Conservation (phyloP, 2,797 vertebrate species). For the Dendrocincla fuliginosa region DNA sequence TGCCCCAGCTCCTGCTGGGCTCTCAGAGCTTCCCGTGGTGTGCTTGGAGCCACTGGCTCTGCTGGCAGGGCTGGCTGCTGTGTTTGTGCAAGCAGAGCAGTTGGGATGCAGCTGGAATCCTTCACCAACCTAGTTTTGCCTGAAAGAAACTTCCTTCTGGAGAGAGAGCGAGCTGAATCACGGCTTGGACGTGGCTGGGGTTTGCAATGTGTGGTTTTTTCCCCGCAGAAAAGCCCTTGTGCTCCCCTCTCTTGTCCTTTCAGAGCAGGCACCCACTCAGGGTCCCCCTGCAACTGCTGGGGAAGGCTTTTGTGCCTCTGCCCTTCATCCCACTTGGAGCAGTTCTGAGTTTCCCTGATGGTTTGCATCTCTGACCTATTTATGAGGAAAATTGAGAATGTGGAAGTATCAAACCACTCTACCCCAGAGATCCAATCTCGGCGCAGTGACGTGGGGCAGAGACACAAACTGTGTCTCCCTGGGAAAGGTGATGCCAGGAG, state of each 20-base stretch:
- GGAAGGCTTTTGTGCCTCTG: not conserved
- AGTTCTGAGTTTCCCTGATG: not conserved
- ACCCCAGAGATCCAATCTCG: not conserved
- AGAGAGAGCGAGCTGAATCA: not conserved
- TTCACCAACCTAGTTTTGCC: not conserved
- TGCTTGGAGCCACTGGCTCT: not conserved
- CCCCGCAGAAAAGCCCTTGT: not conserved
- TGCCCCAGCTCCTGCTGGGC: not conserved
- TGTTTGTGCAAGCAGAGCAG: not conserved
- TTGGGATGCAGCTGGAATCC: not conserved
- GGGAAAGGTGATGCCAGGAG: not conserved
- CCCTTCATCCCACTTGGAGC: not conserved
- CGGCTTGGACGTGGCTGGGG: not conserved
- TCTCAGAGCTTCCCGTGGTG: not conserved
- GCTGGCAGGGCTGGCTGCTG: not conserved
- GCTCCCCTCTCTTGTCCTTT: not conserved
- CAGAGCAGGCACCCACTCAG: fast-evolving
- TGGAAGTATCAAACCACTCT: not conserved
- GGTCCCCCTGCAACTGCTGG: not conserved
- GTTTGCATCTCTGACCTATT: not conserved
- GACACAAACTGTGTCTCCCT: not conserved
- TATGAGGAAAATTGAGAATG: not conserved
- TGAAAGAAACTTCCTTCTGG: not conserved
- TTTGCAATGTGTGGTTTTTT: not conserved
- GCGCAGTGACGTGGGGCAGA: not conserved